Evolutionary conservation across 2,888 invertebrate genomes (phyloP).

Genomic region (Pheosia tremula): DNA sequence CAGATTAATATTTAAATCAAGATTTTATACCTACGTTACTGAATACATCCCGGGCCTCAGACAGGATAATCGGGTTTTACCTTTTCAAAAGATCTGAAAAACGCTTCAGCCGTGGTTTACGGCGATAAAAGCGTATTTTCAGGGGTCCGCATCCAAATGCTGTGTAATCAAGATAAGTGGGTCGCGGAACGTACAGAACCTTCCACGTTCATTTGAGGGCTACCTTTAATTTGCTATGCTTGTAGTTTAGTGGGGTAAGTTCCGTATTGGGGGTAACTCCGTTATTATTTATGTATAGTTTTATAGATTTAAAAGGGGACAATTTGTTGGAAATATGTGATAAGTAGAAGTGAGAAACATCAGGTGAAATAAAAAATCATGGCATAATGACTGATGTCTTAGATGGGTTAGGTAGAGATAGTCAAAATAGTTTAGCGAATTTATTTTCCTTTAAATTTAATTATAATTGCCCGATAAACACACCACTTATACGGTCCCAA

Average conservation of each 20-base stretch:
- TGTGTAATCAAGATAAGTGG: constrained; percentile 48
- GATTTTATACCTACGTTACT: not conserved
- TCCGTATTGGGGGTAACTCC: constrained; percentile 25
- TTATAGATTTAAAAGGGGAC: not conserved
- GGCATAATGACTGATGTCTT: too few species aligned
- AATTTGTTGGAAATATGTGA: not conserved
- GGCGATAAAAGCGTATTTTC: constrained; percentile 21
- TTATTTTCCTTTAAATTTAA: too few species aligned
- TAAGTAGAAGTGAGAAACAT: not conserved
- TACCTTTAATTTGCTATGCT: constrained; percentile 36
- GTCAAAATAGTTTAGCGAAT: too few species aligned
- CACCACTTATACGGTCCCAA: too few species aligned
- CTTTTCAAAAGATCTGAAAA: constrained; percentile 42
- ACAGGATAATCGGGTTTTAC: constrained; percentile 41
- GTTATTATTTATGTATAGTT: constrained; percentile 27
- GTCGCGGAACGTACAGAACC: constrained; percentile 29
- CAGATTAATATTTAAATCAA: not conserved
- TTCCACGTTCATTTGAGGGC: constrained; percentile 12
- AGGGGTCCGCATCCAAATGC: constrained; percentile 32
- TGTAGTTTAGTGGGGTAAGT: constrained; percentile 32
- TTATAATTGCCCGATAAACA: too few species aligned
- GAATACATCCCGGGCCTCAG: not conserved
- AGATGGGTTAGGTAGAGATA: too few species aligned
- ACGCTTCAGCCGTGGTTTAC: constrained; percentile 23
- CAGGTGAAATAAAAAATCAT: not conserved